Percentiles rank a stretch among this genome's conserved stretches.
Evolutionary conservation across 2,888 invertebrate species (phyloP).

Genomic region (Galerucella calmariensis): DNA sequence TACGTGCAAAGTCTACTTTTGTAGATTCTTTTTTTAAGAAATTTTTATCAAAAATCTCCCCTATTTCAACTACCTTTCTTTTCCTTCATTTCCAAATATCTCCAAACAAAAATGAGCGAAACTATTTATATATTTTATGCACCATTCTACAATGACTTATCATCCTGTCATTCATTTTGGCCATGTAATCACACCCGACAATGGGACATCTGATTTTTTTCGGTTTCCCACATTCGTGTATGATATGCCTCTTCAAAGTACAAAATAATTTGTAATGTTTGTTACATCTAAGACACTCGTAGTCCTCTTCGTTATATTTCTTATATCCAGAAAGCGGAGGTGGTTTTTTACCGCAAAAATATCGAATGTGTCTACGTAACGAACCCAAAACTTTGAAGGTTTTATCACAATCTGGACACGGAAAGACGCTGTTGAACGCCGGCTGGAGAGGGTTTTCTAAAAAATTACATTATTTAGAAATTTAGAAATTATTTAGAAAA

Average conservation of each 20-base stretch:
- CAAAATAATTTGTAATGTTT: constrained; percentile 53
- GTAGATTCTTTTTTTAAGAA: too few relatives aligned
- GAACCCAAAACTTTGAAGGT: constrained; percentile 48
- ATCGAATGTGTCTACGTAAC: constrained; percentile 48
- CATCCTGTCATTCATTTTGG: constrained; percentile 56
- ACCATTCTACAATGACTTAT: constrained; percentile 55
- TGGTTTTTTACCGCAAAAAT: constrained; percentile 52
- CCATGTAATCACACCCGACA: constrained; percentile 52
- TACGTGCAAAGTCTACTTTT: too few relatives aligned
- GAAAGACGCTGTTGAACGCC: constrained; percentile 44
- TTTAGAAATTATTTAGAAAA: too few relatives aligned
- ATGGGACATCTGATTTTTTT: constrained; percentile 55
- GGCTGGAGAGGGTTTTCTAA: not conserved
- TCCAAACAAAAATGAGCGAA: not conserved
- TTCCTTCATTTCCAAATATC: too few relatives aligned
- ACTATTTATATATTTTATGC: constrained; percentile 46
- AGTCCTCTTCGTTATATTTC: constrained; percentile 44
- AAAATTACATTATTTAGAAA: constrained; percentile 8
- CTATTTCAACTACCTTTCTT: too few relatives aligned
- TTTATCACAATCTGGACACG: constrained; percentile 47
- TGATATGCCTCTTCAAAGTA: constrained; percentile 54
- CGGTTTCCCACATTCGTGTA: constrained; percentile 55
- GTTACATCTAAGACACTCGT: constrained; percentile 41
- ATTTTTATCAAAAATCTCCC: too few relatives aligned
- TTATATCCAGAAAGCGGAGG: constrained; percentile 53